Base-by-base conservation (phyloP, 2,888 invertebrate species). In the Brachynemurus nebulosus region DNA sequence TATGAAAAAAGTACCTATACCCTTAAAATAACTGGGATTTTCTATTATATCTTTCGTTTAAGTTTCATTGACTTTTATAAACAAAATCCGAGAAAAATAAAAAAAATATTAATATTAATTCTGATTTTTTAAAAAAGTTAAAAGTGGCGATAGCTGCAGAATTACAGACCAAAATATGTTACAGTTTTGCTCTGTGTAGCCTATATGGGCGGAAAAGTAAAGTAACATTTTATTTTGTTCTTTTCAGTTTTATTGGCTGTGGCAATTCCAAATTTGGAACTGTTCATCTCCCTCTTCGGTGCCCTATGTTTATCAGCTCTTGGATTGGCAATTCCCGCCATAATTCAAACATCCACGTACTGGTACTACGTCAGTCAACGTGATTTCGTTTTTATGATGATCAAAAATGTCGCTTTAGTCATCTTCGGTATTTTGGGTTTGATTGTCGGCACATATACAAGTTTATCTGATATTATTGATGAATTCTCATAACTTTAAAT, bases 311-410 rank as follows among this genome's bases (percentile, higher is more conserved):
- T 91, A 37, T 89, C 92, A 0, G 86, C 85, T 0, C 70, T 93
- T 45, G 92, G 93, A 1, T 70, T 95, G 38, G 86, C 89, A 2
- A 86, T 93, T 61, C 93, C 93, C 8, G 90, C 93, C 1, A 67
- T 90, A 49, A 85, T 95, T 52, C 85, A 93, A 58, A 75, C 82
- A 51, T 79, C 83, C 60, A 81, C 85, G 0, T 81, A 80, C 60
- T 91, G 88, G 86, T 74, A 79, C 55, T 68, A 72, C 44, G 71
- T 69, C 5, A 67, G 68, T 1, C 71, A 74, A 11, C 58, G 67
- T 0, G 69, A 70, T 45, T 59, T 57, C 47, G 59, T 62, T 25
- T 52, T 66, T 39, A 60, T 69, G 52, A 46, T 69, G 2, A 55
- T 62, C 9, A 79, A 78, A 55, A 74, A 79, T 52, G 58, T 60